Percentiles rank a stretch among this genome's conserved stretches.
These are phyloP conservation scores for Chunga burmeisteri DNA, from an alignment of 2,113 vertebrate species.

Conservation along the genomic window DNA sequence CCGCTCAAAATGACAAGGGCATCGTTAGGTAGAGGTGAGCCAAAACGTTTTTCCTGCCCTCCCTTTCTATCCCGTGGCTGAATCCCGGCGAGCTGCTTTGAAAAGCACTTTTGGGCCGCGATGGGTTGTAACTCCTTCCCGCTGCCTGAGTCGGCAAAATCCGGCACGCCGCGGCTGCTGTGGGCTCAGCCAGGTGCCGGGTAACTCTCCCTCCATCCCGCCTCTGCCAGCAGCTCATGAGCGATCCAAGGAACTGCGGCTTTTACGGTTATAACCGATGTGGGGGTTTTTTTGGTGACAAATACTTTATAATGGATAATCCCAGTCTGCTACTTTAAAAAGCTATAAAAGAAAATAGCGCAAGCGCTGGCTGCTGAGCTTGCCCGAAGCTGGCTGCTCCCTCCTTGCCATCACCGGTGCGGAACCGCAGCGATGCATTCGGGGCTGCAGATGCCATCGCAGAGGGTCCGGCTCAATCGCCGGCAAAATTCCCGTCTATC, in stretches of 20 bases:
- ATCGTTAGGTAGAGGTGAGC: neutral
- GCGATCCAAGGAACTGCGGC: fast-evolving
- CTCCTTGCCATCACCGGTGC: fast-evolving
- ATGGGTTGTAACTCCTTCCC: neutral
- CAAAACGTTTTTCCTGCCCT: neutral
- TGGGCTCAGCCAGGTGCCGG: fast-evolving
- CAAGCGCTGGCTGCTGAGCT: slow-evolving; percentile 33
- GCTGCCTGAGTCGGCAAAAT: fast-evolving
- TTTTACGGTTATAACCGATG: fast-evolving
- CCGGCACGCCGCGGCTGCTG: fast-evolving
- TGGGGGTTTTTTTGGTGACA: slow-evolving; percentile 34
- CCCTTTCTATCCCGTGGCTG: neutral
- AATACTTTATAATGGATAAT: slow-evolving; percentile 51
- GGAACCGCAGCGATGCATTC: fast-evolving
- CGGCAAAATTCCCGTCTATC: neutral
- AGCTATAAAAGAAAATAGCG: neutral
- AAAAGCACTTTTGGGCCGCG: fast-evolving
- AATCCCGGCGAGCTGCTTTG: neutral
- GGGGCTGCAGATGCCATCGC: neutral
- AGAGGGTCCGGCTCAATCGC: neutral
- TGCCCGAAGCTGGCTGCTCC: neutral
- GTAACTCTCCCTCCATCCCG: neutral
- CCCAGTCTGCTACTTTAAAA: slow-evolving; percentile 60
- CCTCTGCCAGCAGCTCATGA: fast-evolving
- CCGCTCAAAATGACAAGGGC: neutral